Evolutionary conservation across 2,797 vertebrate genomes (phyloP).

Genomic region (Sarcophilus harrisii): DNA sequence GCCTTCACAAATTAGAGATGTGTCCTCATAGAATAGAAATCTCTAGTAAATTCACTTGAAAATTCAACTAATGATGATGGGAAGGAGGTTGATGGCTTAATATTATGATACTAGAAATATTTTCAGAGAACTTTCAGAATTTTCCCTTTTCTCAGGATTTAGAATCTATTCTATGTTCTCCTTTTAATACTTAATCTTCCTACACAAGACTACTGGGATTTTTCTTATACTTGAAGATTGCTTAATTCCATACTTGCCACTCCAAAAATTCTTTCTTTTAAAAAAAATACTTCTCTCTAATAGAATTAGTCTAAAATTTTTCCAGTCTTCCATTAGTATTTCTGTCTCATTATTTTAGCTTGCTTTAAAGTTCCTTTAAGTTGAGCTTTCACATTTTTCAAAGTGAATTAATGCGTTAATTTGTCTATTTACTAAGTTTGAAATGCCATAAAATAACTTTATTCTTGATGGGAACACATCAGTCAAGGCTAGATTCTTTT

Average conservation of each 20-base stretch:
- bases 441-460: not conserved
- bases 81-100: not conserved
- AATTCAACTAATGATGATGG: not conserved
- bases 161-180: not conserved
- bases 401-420: not conserved
- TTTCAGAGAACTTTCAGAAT: not conserved
- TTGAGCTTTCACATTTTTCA: not conserved
- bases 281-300: not conserved
- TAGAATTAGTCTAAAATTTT: not conserved
- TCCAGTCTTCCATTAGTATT: not conserved
- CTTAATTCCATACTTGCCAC: not conserved
- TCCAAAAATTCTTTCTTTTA: not conserved
- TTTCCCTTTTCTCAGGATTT: not conserved
- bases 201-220: not conserved
- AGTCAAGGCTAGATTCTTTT: not conserved
- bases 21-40: not conserved
- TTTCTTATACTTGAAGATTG: not conserved
- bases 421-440: not conserved
- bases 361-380: not conserved
- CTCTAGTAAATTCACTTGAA: not conserved
- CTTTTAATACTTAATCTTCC: not conserved
- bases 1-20: not conserved
- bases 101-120: not conserved
- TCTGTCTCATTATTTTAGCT: not conserved
- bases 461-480: slow-evolving; percentile 1